Evolutionary conservation across 1,140 invertebrate genomes (phyloP).

Genomic region (Bombus affinis): DNA sequence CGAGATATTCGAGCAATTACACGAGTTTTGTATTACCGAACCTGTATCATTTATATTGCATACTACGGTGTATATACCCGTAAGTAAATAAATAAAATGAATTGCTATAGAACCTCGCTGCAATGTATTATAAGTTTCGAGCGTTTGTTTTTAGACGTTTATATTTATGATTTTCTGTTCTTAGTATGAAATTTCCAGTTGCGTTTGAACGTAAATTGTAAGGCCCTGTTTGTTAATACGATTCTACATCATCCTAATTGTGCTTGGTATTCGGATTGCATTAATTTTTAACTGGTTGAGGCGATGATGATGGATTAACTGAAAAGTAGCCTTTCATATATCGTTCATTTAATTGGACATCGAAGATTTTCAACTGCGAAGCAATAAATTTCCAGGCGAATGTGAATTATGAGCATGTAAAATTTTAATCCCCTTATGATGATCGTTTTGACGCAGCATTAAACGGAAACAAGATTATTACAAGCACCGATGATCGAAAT

Average conservation of each 20-base stretch:
- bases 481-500: conserved; percentile 48
- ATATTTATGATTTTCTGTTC: too few relatives aligned
- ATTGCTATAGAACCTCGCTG: too few relatives aligned
- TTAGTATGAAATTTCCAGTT: not conserved
- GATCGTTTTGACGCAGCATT: conserved; percentile 50
- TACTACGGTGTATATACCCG: too few relatives aligned
- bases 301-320: conserved; percentile 22
- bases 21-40: too few relatives aligned
- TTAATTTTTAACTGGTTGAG: conserved; percentile 14
- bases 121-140: too few relatives aligned
- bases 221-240: not conserved
- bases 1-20: not conserved
- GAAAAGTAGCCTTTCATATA: not conserved
- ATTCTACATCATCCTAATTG: not conserved
- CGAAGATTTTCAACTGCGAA: conserved; percentile 16
- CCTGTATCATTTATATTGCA: too few relatives aligned
- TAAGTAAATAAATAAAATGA: too few relatives aligned
- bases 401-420: conserved; percentile 41
- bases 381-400: conserved; percentile 24
- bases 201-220: not conserved
- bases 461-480: conserved; percentile 55
- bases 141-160: too few relatives aligned
- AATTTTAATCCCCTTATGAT: conserved; percentile 52
- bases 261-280: too few relatives aligned
- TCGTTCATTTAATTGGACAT: conserved; percentile 29